Conservation (phyloP, 2,888 invertebrate genomes). For the Sarcophaga subvicina region DNA sequence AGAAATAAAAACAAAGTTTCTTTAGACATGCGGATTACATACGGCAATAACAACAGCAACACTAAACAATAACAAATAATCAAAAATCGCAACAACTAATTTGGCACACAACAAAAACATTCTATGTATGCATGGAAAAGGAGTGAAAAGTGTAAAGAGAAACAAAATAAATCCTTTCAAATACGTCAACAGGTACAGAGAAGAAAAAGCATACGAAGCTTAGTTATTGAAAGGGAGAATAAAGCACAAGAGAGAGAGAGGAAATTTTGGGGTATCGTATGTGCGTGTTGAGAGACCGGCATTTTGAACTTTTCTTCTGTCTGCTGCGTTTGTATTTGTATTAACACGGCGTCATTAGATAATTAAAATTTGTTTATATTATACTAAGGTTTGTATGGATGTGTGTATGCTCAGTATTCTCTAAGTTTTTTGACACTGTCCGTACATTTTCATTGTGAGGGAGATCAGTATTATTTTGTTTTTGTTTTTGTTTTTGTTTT, state of each 20-base stretch:
- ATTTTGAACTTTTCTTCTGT: conserved; percentile 33
- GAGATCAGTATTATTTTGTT: conserved; percentile 52
- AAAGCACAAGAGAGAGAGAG: conserved; percentile 3
- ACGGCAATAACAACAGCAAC: background rate
- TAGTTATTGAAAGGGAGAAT: background rate
- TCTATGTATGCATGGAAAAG: background rate
- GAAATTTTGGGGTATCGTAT: background rate
- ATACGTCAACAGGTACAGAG: conserved; percentile 6
- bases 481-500: background rate
- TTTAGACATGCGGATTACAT: conserved; percentile 12
- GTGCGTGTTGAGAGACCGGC: conserved; percentile 55
- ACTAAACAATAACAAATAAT: conserved; percentile 6
- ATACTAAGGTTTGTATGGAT: conserved; percentile 30
- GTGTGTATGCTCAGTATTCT: background rate
- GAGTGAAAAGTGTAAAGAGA: background rate
- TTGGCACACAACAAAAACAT: too few species aligned
- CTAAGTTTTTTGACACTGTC: conserved; percentile 65
- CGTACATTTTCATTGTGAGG: conserved; percentile 55
- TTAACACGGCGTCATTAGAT: conserved; percentile 43
- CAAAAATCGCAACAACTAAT: background rate
- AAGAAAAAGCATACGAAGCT: background rate
- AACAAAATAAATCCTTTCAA: background rate
- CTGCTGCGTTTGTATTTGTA: background rate
- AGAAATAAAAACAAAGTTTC: conserved; percentile 59
- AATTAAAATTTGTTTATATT: conserved; percentile 34